These are phyloP conservation scores for Lapara coniferarum DNA, from an alignment of 2,888 invertebrate species.

Conservation along the genomic window DNA sequence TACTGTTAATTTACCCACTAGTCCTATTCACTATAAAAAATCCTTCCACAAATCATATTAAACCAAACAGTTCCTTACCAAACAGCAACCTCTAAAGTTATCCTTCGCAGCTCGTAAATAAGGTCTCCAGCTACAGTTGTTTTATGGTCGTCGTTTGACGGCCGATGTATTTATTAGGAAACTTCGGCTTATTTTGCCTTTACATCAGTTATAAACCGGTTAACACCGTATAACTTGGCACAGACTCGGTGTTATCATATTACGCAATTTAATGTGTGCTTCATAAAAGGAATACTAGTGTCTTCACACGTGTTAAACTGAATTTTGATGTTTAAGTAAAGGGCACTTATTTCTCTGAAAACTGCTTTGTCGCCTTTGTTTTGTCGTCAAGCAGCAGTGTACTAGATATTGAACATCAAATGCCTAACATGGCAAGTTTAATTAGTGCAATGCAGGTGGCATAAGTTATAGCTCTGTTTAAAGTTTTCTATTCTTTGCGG, in stretches of 20 bases:
- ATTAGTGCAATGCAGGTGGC: no score
- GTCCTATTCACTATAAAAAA: background rate
- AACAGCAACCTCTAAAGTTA: conserved; percentile 10
- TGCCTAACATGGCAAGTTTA: no score
- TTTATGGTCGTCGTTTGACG: conserved; percentile 17
- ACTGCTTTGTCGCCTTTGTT: no score
- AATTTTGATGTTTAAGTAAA: background rate
- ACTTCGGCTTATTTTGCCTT: conserved; percentile 20
- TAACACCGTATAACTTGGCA: background rate
- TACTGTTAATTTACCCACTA: background rate
- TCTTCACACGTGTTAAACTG: background rate
- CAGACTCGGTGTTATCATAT: background rate
- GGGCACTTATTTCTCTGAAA: no score
- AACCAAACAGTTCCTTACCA: background rate
- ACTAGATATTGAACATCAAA: no score
- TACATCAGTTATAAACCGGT: conserved; percentile 18
- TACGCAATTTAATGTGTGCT: conserved; percentile 1
- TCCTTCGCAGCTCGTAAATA: conserved; percentile 13
- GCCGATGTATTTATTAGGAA: conserved; percentile 20
- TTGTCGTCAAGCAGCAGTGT: no score
- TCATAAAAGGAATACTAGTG: background rate
- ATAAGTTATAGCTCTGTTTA: no score
- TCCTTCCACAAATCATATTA: background rate
- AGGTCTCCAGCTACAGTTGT: conserved; percentile 17
- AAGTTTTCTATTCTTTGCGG: no score